Base-by-base conservation (phyloP, 2,113 vertebrate species). In the Epinephelus cyanopodus region DNA sequence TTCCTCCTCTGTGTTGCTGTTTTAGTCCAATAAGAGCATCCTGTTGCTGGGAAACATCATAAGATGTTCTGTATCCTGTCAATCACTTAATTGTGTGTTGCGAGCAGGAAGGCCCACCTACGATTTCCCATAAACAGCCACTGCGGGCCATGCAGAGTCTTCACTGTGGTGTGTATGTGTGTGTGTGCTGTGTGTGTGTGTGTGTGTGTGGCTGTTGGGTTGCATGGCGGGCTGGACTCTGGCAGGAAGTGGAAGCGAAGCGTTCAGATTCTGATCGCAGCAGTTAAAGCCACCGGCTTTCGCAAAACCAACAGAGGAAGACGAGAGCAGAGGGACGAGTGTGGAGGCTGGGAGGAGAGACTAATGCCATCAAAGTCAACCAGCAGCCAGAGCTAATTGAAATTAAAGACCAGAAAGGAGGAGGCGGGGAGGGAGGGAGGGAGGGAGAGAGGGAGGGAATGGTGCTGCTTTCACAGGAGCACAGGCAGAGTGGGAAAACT, bases 371-470 rank as follows among this genome's bases (percentile, higher is more conserved):
- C 92, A 92, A 93, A 93, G 90, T 79, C 77, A 63, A 89, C 68
- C 74, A 79, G 90, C 92, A 79, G 84, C 87, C 89, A 79, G 83
- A 90, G 84, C 87, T 87, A 89, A 92, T 85, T 88, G 92, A 92
- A 91, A 94, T 91, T 77, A 93, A 91, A 89, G 81, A 91, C 71
- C 84, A 82, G 87, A 89, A 83, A 90, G 45, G 39, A 83, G 74
- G 75, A 79, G 63, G 67, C 29, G 4, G 69, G 68, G 69, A 47
- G 69, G 21, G 68, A 18, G 69, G 68, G 69, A 47, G 69, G 21
- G 68, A 18, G 42, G 79, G 65, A 6, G 13, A 6, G 1, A 5
- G 29, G 27, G 70, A 4, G 12, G 21, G 1, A 6, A 18, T 9
- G 2, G 58, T 2, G 33, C 74, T 77, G 82, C 67, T 13, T 77